Conservation (phyloP, 2,113 vertebrate genomes). For the Diadophis punctatus region DNA sequence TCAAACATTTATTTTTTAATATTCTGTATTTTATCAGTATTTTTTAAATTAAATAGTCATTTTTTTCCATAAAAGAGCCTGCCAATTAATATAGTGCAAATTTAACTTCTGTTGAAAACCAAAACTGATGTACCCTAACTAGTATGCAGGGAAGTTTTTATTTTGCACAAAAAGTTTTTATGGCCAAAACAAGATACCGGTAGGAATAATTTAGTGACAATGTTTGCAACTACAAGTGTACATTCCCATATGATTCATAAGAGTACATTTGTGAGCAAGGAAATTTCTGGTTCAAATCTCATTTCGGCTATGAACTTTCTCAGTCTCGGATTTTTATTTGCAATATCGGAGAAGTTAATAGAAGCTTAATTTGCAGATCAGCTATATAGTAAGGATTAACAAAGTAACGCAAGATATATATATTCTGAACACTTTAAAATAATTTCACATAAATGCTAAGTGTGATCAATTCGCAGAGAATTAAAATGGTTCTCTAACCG, state of each 20-base stretch:
- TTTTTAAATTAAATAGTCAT: neutral
- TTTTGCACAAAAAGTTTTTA: neutral
- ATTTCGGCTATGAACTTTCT: neutral
- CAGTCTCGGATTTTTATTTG: neutral
- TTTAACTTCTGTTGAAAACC: neutral
- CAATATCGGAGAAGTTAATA: neutral
- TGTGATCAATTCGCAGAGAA: neutral
- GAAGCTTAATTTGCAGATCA: neutral
- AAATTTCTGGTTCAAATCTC: neutral
- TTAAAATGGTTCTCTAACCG: constrained; percentile 60
- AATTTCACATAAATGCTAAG: neutral
- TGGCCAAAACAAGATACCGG: neutral
- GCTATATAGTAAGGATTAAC: neutral
- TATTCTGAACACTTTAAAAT: neutral
- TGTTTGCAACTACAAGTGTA: neutral
- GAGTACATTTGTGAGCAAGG: neutral
- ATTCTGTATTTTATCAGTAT: neutral
- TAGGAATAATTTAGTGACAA: neutral
- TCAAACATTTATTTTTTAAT: neutral
- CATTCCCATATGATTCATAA: neutral
- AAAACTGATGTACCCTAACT: neutral
- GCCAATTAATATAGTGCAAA: neutral
- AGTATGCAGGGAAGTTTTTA: neutral
- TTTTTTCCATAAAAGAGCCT: neutral
- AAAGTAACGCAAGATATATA: neutral